Evolutionary conservation across 1,140 invertebrate genomes (phyloP), one percentile per base, ranked within the genome.

Genomic region (Anadara kagoshimensis): DNA sequence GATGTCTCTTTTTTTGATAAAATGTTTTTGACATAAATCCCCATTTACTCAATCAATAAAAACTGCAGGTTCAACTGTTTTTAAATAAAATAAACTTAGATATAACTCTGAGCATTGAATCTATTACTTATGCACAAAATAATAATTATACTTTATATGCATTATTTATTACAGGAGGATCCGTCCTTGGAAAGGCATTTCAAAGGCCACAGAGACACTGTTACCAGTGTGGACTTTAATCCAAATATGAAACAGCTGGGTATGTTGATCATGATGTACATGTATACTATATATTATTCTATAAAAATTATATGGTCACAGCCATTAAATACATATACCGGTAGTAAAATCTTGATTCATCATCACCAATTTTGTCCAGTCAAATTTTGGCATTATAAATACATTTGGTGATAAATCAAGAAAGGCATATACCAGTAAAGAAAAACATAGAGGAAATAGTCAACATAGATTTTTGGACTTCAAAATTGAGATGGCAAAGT

Each of bases 171-270:
- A 16, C 76, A 86, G 85, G 85, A 87, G 76, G 88, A 89, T 76
- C 94, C 94, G 4, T 90, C 90, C 22, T 89, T 96, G 62, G 92
- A 94, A 79, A 92, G 93, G 78, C 93, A 96, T 85, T 93, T 95
- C 70, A 93, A 93, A 84, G 95, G 95, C 0, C 95, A 97, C 81
- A 92, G 92, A 67, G 92, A 93, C 79, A 85, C 87, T 24, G 92
- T 97, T 51, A 95, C 95, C 16, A 92, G 92, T 64, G 83, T 97
- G 14, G 92, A 92, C 71, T 97, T 95, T 85, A 93, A 92, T 89
- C 94, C 94, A 0, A 92, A 93, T 80, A 92, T 92, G 62, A 91
- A 91, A 69, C 93, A 95, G 86, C 90, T 97, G 56, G 93, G 87
- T 89, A 82, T 67, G 72, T 66, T 49, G 0, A 20, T 14, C 14